phyloP scores from a whole-genome alignment of 2,113 vertebrate genomes.

The Corapipo altera region DNA sequence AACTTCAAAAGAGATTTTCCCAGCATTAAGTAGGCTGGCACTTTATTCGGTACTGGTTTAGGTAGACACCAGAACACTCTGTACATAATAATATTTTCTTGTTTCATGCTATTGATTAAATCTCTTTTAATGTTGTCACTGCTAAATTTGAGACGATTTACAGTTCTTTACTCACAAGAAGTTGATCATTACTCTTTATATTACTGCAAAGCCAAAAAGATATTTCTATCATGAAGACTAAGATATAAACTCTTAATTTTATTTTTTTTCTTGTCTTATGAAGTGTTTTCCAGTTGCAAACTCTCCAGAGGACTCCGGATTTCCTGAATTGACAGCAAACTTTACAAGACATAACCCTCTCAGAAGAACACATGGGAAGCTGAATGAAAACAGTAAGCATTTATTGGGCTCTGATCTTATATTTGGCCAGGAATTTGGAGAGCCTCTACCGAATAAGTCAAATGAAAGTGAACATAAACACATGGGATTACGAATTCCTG shows the following conservation, averaged over 20 bases:
- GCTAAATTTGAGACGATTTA: background rate
- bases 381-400: constrained; percentile 61
- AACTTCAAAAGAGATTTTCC: constrained; percentile 52
- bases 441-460: constrained; percentile 53
- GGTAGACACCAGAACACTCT: background rate
- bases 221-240: background rate
- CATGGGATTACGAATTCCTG: background rate
- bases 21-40: constrained; percentile 10
- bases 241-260: background rate
- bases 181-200: background rate
- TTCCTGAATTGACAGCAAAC: constrained; percentile 61
- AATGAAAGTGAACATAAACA: constrained; percentile 62
- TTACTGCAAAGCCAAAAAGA: background rate
- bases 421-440: constrained; percentile 64
- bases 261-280: background rate
- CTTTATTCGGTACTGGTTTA: background rate
- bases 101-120: background rate
- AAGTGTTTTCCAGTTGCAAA: constrained; percentile 51
- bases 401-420: constrained; percentile 57
- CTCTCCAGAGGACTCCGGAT: constrained; percentile 52
- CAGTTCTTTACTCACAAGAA: background rate
- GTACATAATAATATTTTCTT: background rate
- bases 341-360: constrained; percentile 59
- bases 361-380: constrained; percentile 66
- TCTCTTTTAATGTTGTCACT: background rate